Conservation (phyloP, 2,113 vertebrate species). For the Myotis davidii region DNA sequence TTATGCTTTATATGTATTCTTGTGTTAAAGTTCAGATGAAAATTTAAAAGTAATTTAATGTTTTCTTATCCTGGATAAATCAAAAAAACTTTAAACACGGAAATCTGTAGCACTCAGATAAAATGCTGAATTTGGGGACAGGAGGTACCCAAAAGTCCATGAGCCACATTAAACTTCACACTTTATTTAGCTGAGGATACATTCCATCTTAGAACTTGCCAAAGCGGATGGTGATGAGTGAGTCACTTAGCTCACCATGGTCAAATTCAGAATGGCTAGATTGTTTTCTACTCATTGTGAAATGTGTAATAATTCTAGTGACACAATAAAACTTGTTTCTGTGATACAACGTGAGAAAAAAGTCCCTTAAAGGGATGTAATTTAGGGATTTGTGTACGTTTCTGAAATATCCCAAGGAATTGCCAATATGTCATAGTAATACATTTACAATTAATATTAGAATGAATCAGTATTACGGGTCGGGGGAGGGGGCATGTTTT, state of each 20-base stretch:
- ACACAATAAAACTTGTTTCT: background rate
- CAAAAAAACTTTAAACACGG: background rate
- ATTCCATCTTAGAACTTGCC: background rate
- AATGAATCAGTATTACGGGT: background rate
- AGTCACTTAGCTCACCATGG: background rate
- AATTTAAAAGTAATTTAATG: background rate
- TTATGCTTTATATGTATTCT: slow-evolving; percentile 15
- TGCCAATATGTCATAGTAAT: background rate
- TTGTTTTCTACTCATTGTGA: background rate
- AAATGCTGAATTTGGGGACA: background rate
- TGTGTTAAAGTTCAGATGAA: slow-evolving; percentile 8
- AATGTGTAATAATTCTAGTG: background rate
- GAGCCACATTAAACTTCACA: background rate
- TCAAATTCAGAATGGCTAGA: background rate
- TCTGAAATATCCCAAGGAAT: background rate
- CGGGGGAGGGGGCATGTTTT: background rate
- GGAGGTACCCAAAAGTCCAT: background rate
- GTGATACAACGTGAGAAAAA: background rate
- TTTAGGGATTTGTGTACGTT: background rate
- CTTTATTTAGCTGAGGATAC: background rate
- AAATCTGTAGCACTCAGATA: background rate
- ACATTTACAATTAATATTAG: slow-evolving; percentile 32
- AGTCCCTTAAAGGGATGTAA: background rate
- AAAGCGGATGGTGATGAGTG: background rate
- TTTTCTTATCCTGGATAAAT: slow-evolving; percentile 40